A percentile compares a stretch with the other conserved stretches of the same genome.
Conservation (phyloP, 2,888 invertebrate species). For the Graphium colonna region DNA sequence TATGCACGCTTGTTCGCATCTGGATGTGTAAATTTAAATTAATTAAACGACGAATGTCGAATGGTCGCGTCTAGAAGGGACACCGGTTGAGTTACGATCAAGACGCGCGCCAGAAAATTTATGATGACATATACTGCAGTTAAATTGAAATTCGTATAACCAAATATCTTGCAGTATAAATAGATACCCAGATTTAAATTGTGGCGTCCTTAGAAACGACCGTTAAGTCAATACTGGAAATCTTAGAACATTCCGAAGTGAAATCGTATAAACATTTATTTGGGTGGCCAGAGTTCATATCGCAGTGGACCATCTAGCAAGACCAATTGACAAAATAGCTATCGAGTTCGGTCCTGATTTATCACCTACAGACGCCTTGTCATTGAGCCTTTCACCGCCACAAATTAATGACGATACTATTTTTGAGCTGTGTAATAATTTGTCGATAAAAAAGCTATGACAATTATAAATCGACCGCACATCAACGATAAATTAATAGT, state of each 20-base stretch:
- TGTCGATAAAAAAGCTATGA: too few species aligned
- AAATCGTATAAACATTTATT: neutral
- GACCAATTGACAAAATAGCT: neutral
- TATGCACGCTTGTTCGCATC: constrained; percentile 6
- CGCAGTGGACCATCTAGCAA: neutral
- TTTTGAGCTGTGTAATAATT: too few species aligned
- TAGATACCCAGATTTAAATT: neutral
- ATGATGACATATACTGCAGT: constrained; percentile 1
- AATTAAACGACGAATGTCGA: constrained; percentile 17
- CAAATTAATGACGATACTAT: neutral
- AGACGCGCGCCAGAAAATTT: constrained; percentile 9
- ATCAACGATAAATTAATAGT: too few species aligned
- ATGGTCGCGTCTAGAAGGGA: constrained; percentile 14
- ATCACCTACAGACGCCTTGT: neutral
- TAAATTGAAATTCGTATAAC: constrained; percentile 3
- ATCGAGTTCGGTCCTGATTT: neutral
- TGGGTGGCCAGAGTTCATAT: neutral
- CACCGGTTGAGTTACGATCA: constrained; percentile 13
- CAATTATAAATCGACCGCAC: too few species aligned
- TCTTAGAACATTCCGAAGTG: neutral
- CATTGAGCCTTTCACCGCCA: neutral
- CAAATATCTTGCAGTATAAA: neutral
- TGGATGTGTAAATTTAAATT: constrained; percentile 17
- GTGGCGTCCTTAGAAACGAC: too few species aligned
- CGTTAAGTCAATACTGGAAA: too few species aligned